Base-by-base conservation (phyloP, 2,113 vertebrate species). In the Epinephelus moara region DNA sequence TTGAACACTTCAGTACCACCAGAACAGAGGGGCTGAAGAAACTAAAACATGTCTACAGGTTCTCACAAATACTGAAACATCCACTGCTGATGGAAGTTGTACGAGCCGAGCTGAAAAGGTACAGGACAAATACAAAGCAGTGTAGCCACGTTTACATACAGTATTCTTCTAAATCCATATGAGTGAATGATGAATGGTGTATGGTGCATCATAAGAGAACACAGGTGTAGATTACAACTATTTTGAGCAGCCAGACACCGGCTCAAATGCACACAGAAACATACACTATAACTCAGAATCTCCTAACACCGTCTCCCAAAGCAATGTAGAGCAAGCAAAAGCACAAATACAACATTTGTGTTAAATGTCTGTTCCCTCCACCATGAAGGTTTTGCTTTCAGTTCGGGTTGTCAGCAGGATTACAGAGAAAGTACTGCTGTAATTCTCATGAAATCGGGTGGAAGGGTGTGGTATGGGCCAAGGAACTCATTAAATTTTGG, bases 61-160 rank as follows among this genome's bases (percentile, higher is more conserved):
- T 91, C 8, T 70, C 27, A 77, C 19, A 60, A 71, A 76, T 10
- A 45, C 42, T 55, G 40, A 68, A 59, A 85, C 3, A 47, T 69
- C 21, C 57, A 40, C 12, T 18, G 69, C 61, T 53, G 27, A 64
- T 49, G 23, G 49, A 53, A 68, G 53, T 21, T 47, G 33, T 75
- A 78, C 6, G 3, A 60, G 47, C 45, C 5, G 3, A 47, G 64
- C 59, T 83, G 42, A 69, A 67, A 64, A 52, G 0, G 1, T 27
- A 57, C 27, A 60, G 9, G 23, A 61, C 27, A 69, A 69, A 72
- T 0, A 23, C 5, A 30, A 33, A 64, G 23, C 7, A 52, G 40
- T 14, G 13, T 7, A 70, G 62, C 37, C 10, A 71, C 30, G n/a
- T 73, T 6, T 27, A 77, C 30, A 73, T 25, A 45, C 15, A n/a